Evolutionary conservation across 2,888 invertebrate genomes (phyloP).

Genomic region (Chamaedrilus cognettii): DNA sequence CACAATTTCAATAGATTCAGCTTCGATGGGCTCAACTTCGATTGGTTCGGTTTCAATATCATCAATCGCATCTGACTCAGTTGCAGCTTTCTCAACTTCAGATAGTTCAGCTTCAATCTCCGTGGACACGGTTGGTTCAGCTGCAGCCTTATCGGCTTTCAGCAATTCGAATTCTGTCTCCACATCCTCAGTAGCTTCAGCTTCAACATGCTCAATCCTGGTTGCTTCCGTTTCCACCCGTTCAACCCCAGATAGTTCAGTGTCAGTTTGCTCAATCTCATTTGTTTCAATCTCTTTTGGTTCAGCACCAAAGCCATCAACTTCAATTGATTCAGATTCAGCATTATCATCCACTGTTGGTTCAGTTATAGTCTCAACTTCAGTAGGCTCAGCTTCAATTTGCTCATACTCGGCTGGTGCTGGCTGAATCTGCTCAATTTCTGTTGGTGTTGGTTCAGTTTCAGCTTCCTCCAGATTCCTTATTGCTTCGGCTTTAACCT

Average conservation of each 20-base stretch:
- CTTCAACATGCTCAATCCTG: too few relatives aligned
- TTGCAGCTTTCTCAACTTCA: background rate
- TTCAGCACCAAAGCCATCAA: conserved; percentile 1
- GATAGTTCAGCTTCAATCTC: background rate
- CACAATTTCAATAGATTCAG: background rate
- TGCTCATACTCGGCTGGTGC: conserved; percentile 14
- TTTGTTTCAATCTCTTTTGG: conserved; percentile 37
- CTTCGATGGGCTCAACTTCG: background rate
- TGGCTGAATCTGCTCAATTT: too few relatives aligned
- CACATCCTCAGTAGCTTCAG: background rate
- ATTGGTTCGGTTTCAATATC: background rate
- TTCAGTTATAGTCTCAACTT: too few relatives aligned
- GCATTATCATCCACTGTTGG: conserved; percentile 15
- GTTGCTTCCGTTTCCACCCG: background rate
- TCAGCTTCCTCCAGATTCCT: too few relatives aligned
- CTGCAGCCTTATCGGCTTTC: background rate
- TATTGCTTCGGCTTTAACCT: too few relatives aligned
- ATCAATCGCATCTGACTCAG: background rate
- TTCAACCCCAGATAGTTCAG: conserved; percentile 34
- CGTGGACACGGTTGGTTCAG: background rate
- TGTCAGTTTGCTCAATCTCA: conserved; percentile 42
- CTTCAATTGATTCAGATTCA: conserved; percentile 7
- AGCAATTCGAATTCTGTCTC: background rate
- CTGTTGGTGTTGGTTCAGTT: too few relatives aligned
- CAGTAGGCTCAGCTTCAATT: too few relatives aligned